Evolutionary conservation across 1,140 invertebrate species (phyloP), one percentile per base, ranked within the genome.

Genomic region (Spodoptera litura): DNA sequence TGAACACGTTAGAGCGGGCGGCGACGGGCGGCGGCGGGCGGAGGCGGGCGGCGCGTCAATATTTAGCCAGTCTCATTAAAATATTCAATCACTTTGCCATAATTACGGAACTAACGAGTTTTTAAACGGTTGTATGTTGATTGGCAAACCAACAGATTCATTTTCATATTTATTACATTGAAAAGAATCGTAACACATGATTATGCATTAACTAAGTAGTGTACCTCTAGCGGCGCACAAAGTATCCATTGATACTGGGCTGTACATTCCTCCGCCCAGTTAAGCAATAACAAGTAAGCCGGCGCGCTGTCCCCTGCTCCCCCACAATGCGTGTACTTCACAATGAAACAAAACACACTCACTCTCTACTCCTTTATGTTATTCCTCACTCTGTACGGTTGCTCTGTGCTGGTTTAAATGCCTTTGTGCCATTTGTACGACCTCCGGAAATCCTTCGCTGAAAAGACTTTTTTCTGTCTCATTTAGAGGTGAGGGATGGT

Each of bases 31-130:
- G 10, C 15, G n/a, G n/a, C 4, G n/a, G 56, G 9, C n/a, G n/a
- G 27, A 2, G 27, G 27, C 27, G 27, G 27, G 31, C 31, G 31
- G 31, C 31, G 31, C 3, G 68, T 11, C 52, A 56, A 56, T 71
- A 56, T 55, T 71, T 56, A 71, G 52, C 25, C 27, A 38, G 27
- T 20, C n/a, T 56, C 68, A 71, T 71, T 71, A 71, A 71, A 71
- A 71, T 71, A 56, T 71, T 38, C 55, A 56, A 71, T 56, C 56
- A 71, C 52, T 13, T n/a, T 35, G 68, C 68, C 12, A 25, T 71
- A 20, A 71, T 71, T 56, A 70, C 25, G 27, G 13, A 9, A 56
- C 31, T 56, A 71, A 15, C 53, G 52, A 56, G 31, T 38, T 35
- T 38, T 55, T 35, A 71, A 68, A 70, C 51, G 6, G 49, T 70